Evolutionary conservation across 2,797 vertebrate species (phyloP).

Genomic region (Enteromius anoplus): DNA sequence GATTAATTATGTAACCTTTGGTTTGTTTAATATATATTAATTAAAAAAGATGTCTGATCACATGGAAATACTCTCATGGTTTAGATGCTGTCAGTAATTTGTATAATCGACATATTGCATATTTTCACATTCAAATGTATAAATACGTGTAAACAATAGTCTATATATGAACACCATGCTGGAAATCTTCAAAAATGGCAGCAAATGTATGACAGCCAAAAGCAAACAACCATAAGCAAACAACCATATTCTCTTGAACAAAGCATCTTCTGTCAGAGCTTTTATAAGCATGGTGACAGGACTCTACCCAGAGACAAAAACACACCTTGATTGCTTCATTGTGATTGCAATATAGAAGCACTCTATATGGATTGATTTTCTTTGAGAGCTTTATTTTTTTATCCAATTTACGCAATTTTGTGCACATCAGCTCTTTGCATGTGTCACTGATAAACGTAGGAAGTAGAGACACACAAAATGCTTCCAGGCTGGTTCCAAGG

Average conservation of each 20-base stretch:
- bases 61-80: background rate
- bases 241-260: slow-evolving; percentile 36
- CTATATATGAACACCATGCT: background rate
- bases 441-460: slow-evolving; percentile 27
- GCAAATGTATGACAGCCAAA: slow-evolving; percentile 20
- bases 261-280: slow-evolving; percentile 43
- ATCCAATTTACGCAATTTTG: slow-evolving; percentile 28
- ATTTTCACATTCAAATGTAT: background rate
- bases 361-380: slow-evolving; percentile 29
- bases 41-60: background rate
- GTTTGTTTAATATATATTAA: background rate
- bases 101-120: background rate
- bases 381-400: slow-evolving; percentile 31
- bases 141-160: background rate
- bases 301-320: slow-evolving; percentile 23
- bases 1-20: no score
- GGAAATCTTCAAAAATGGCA: slow-evolving; percentile 6
- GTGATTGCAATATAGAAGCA: slow-evolving; percentile 9
- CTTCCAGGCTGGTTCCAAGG: background rate
- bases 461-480: slow-evolving; percentile 16
- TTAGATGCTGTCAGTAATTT: background rate
- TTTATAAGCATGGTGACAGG: slow-evolving; percentile 33
- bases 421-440: slow-evolving; percentile 24
- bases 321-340: slow-evolving; percentile 36
- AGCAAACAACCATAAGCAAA: slow-evolving; percentile 42